Evolutionary conservation across 2,113 vertebrate species (phyloP).

Genomic region (Scomber japonicus): DNA sequence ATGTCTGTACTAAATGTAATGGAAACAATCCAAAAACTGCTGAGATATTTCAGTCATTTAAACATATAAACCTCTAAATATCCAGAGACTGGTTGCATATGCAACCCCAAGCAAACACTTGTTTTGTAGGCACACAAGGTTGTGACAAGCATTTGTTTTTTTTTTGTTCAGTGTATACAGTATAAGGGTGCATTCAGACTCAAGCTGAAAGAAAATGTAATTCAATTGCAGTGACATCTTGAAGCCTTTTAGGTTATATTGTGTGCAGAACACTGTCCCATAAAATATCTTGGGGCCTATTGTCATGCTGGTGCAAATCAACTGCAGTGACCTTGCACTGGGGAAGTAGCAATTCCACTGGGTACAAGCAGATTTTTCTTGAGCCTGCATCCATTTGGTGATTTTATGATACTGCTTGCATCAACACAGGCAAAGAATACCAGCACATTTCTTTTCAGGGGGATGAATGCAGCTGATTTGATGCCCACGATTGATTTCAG

Average conservation of each 20-base stretch:
- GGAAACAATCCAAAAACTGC: no score
- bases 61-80: background rate
- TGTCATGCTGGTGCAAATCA: conserved; percentile 66
- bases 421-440: background rate
- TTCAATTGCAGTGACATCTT: conserved; percentile 51
- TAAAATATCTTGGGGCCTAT: conserved; percentile 55
- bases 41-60: no score
- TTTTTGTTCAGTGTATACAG: background rate
- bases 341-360: conserved; percentile 48
- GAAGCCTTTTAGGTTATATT: conserved; percentile 35
- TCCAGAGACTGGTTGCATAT: no score
- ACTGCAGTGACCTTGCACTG: conserved; percentile 57
- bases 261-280: conserved; percentile 48
- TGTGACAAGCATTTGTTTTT: background rate
- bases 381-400: conserved; percentile 17
- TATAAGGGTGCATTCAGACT: background rate
- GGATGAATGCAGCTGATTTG: conserved; percentile 35
- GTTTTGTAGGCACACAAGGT: background rate
- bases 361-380: conserved; percentile 48
- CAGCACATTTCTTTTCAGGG: conserved; percentile 23
- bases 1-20: no score
- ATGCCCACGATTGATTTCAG: conserved; percentile 33
- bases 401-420: conserved; percentile 37
- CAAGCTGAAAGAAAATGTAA: conserved; percentile 29
- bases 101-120: background rate